These are phyloP conservation scores for Sebastes itinus DNA, from an alignment of 2,797 vertebrate genomes.

Conservation along the genomic window DNA sequence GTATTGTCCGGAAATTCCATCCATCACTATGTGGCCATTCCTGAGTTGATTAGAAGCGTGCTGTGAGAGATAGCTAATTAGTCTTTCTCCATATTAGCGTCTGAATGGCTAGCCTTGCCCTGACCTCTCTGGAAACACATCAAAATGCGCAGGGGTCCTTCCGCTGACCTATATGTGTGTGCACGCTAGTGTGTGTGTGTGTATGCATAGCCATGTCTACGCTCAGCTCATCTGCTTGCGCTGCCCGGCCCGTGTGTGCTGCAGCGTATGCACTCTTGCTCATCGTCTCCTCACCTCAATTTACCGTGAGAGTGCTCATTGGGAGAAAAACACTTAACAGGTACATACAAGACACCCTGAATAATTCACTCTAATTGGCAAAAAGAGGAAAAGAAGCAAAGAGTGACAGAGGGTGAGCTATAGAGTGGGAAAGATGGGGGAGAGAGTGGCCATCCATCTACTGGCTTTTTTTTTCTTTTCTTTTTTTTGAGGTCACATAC, in stretches of 20 bases:
- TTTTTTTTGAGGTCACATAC: conserved; percentile 65
- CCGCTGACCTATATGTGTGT: conserved; percentile 24
- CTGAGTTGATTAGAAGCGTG: conserved; percentile 30
- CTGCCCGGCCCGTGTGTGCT: conserved; percentile 5
- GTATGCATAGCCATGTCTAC: background rate
- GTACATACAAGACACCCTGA: conserved; percentile 56
- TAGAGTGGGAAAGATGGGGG: conserved; percentile 30
- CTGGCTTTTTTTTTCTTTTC: background rate
- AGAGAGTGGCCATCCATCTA: conserved; percentile 44
- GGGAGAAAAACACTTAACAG: conserved; percentile 71
- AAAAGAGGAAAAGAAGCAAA: conserved; percentile 36
- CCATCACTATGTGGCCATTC: conserved; percentile 11
- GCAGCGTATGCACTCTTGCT: conserved; percentile 36
- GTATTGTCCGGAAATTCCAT: conserved; percentile 30
- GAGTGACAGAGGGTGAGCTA: conserved; percentile 42
- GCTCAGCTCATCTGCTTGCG: conserved; percentile 32
- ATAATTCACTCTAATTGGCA: conserved; percentile 73
- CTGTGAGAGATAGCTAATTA: conserved; percentile 51
- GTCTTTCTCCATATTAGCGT: conserved; percentile 34
- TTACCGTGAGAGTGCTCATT: conserved; percentile 59
- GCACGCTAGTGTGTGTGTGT: background rate
- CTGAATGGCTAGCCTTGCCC: conserved; percentile 36
- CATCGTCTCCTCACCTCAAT: conserved; percentile 59
- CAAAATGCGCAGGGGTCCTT: conserved; percentile 40
- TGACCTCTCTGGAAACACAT: conserved; percentile 53